These are phyloP conservation scores for Amia ocellicauda DNA, from an alignment of 2,113 vertebrate genomes.

Conservation along the genomic window DNA sequence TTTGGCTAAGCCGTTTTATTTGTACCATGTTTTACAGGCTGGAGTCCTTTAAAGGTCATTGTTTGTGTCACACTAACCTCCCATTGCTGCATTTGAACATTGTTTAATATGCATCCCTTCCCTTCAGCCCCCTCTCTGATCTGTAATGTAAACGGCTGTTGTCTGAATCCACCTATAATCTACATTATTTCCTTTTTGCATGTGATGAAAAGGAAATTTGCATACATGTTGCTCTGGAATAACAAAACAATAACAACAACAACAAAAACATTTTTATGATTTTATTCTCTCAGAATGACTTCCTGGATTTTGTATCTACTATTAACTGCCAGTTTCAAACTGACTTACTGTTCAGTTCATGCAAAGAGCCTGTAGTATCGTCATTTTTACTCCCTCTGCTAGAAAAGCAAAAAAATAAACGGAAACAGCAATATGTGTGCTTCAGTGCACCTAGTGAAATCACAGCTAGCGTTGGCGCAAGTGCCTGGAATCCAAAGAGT, in stretches of 20 bases:
- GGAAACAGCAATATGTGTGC: slow-evolving; percentile 15
- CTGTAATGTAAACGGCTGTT: not conserved
- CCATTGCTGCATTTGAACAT: not conserved
- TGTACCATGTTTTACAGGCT: slow-evolving; percentile 36
- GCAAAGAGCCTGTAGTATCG: not conserved
- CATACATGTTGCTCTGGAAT: not conserved
- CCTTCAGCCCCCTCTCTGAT: not conserved
- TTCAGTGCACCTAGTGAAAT: not conserved
- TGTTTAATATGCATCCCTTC: not conserved
- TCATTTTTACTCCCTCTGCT: not conserved
- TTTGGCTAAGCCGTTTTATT: slow-evolving; percentile 42
- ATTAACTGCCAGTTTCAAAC: not conserved
- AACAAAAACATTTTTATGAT: no score
- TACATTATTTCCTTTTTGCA: not conserved
- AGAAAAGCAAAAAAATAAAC: slow-evolving; percentile 10
- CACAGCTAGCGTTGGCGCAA: slow-evolving; percentile 4
- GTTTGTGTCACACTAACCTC: slow-evolving; percentile 31
- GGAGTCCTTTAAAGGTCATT: slow-evolving; percentile 32
- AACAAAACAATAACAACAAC: not conserved
- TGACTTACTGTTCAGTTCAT: slow-evolving; percentile 2
- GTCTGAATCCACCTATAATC: not conserved
- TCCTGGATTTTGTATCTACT: no score
- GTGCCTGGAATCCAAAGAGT: slow-evolving; percentile 29
- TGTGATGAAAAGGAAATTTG: not conserved
- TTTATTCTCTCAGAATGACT: not conserved